phyloP scores from a whole-genome alignment of 1,140 invertebrate species.

The Drosophila nikananu region DNA sequence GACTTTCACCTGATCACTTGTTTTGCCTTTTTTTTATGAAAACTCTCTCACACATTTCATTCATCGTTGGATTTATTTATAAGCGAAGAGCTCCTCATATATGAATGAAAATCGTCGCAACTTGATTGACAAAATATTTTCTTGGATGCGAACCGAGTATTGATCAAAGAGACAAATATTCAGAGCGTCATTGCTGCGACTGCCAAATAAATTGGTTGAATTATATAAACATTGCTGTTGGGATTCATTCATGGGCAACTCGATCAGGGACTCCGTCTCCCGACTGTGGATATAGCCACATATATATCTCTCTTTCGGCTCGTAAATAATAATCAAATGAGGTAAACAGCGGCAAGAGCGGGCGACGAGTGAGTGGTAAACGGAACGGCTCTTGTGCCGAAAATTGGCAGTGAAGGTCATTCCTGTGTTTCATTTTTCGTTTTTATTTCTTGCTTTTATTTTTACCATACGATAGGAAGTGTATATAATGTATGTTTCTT shows the following conservation, averaged over 20 bases:
- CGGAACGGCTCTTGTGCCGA: conserved; percentile 35
- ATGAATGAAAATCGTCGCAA: conserved; percentile 42
- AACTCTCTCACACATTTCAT: conserved; percentile 31
- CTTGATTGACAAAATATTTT: conserved; percentile 61
- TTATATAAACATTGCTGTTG: conserved; percentile 39
- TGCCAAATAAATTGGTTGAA: conserved; percentile 37
- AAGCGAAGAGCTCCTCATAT: conserved; percentile 23
- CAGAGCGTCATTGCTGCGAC: conserved; percentile 58
- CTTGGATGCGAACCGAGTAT: conserved; percentile 59
- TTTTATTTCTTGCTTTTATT: conserved; percentile 20
- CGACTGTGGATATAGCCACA: neutral
- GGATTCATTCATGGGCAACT: conserved; percentile 46
- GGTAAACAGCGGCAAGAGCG: conserved; percentile 18
- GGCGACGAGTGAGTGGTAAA: conserved; percentile 16
- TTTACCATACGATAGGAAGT: conserved; percentile 34
- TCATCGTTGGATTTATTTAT: conserved; percentile 48
- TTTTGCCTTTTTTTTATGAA: neutral
- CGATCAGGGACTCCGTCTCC: conserved; percentile 25
- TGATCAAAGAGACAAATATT: conserved; percentile 66
- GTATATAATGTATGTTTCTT: neutral
- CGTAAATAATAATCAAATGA: conserved; percentile 39
- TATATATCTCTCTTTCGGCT: conserved; percentile 3
- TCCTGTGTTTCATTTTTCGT: conserved; percentile 47
- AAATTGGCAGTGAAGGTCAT: conserved; percentile 65
- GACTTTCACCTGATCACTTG: conserved; percentile 61